Evolutionary conservation across 2,113 vertebrate species (phyloP).

Genomic region (Todiramphus chloris): DNA sequence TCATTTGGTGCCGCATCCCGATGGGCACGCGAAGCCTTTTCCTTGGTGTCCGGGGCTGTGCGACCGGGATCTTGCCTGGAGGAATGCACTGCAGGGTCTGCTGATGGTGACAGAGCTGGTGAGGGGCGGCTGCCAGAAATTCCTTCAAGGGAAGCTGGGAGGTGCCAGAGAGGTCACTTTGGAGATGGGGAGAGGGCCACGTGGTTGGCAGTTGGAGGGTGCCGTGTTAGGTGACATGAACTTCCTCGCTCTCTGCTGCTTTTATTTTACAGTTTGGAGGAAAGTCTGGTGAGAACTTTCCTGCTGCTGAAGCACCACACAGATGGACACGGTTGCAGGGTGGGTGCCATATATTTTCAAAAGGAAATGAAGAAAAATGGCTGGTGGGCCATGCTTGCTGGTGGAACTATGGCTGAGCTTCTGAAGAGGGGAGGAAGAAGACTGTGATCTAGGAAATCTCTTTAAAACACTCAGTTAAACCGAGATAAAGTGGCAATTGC

Average conservation of each 20-base stretch:
- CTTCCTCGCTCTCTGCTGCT: not conserved
- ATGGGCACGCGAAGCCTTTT: not conserved
- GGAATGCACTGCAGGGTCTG: not conserved
- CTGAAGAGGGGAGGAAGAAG: not conserved
- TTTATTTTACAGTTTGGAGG: not conserved
- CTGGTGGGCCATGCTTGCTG: not conserved
- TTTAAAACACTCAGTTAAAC: not conserved
- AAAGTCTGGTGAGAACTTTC: not conserved
- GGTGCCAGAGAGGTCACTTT: not conserved
- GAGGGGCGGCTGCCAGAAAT: not conserved
- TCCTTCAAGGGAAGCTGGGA: not conserved
- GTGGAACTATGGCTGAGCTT: not conserved
- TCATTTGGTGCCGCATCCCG: not conserved
- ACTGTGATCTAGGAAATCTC: not conserved
- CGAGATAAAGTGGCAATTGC: slow-evolving; percentile 14
- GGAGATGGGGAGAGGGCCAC: not conserved
- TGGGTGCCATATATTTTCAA: not conserved
- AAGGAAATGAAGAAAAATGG: not conserved
- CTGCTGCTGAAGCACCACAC: not conserved
- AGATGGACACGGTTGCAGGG: not conserved
- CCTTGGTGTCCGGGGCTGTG: not conserved
- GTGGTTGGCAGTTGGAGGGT: not conserved
- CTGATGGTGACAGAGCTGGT: not conserved
- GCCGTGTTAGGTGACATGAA: not conserved
- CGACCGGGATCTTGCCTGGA: not conserved